These are phyloP conservation scores for Pterocles gutturalis DNA, from an alignment of 2,113 vertebrate genomes.

Conservation along the genomic window DNA sequence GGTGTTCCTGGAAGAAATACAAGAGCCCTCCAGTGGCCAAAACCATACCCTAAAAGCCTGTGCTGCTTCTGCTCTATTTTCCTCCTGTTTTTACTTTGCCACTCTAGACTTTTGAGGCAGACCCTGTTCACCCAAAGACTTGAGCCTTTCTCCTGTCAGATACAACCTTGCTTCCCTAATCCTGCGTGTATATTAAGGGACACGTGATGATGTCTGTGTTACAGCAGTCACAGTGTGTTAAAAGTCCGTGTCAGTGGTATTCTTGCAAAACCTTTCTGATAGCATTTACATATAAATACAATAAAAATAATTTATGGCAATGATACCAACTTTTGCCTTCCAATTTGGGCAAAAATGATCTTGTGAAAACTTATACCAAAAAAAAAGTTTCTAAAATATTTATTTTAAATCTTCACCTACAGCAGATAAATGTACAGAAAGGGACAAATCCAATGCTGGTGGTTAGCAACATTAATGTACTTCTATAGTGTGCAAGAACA, in stretches of 20 bases:
- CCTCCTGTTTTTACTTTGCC: background rate
- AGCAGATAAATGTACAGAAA: background rate
- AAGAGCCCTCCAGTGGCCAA: constrained; percentile 11
- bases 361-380: background rate
- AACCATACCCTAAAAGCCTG: background rate
- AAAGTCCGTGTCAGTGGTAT: background rate
- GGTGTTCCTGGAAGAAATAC: background rate
- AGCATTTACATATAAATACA: background rate
- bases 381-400: background rate
- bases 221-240: background rate
- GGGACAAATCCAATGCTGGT: background rate
- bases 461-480: background rate
- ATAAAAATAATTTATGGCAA: background rate
- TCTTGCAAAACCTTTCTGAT: background rate
- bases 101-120: background rate
- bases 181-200: background rate
- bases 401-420: background rate
- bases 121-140: background rate
- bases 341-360: background rate
- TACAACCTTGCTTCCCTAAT: background rate
- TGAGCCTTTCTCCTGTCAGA: background rate
- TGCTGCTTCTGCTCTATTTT: background rate
- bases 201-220: background rate
- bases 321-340: background rate
- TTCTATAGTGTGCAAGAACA: background rate